Base-by-base conservation (phyloP, 2,888 invertebrate species). In the Atethmia centrago region DNA sequence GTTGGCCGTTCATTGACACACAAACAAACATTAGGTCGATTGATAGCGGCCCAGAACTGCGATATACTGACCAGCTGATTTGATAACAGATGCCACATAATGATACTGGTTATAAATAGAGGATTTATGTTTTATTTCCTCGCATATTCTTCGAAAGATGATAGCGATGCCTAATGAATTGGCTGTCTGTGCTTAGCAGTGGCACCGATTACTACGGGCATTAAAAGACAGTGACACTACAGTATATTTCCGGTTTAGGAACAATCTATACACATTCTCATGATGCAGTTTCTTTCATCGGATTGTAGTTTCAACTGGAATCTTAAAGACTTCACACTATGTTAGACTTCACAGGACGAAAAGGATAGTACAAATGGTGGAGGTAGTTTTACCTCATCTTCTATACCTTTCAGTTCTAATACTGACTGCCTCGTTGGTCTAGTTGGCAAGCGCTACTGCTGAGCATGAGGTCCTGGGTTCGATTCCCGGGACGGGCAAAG, bases 1-100 rank as follows among this genome's bases (percentile, higher is more conserved):
- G 75, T 71, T 80, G 51, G 69, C 55, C 62, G 80, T 84, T 75
- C 80, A 80, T 84, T 82, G 82, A 75, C 76, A 80, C 47, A 82
- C 55, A 69, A 72, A 79, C 67, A 70, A 79, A 74, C 80, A 84
- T 75, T 75, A 55, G 47, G 58, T 55, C 66, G 62, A 82, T 82
- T 82, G 81, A 83, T 75, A 66, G 71, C 75, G 31, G 45, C 59
- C 64, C 73, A 73, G 55, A 70, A 70, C 70, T 53, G 49, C 42
- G 64, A 66, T 65, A 69, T 47, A 72, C 66, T 67, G 68, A 81
- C 65, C 79, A 71, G 64, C 71, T 83, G 80, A 84, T 71, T 65
- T 66, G 65, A 80, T 69, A 80, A 71, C 28, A 55, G 65, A 77
- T 56, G 40, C 51, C 10, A 45, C 19, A 45, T 40, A 36, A 61